phyloP scores from a whole-genome alignment of 2,888 invertebrate species.

The Hoplodrina ambigua region DNA sequence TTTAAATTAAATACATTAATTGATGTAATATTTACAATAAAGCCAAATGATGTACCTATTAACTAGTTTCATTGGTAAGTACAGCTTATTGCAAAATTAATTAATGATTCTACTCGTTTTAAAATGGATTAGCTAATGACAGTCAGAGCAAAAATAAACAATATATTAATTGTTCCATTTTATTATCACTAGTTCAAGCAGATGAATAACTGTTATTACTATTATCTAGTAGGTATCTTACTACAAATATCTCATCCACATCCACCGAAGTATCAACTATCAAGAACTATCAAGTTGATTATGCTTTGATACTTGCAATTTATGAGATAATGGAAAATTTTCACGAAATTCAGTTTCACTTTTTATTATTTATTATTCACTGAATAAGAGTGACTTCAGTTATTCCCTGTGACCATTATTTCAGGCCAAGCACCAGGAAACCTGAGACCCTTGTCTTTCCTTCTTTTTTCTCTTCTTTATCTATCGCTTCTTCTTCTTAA shows the following conservation, averaged over 20 bases:
- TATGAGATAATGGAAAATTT: conserved; percentile 22
- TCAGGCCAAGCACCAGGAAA: no score
- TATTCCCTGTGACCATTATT: not conserved
- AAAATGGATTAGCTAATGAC: conserved; percentile 29
- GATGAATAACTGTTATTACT: conserved; percentile 6
- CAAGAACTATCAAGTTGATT: conserved; percentile 7
- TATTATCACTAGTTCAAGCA: conserved; percentile 15
- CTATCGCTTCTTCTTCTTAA: not conserved
- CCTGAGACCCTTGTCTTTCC: no score
- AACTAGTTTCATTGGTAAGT: conserved; percentile 25
- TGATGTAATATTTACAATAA: conserved; percentile 33
- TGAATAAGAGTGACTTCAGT: conserved; percentile 14
- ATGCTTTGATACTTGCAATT: conserved; percentile 12
- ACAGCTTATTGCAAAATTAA: conserved; percentile 16
- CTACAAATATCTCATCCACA: conserved; percentile 12
- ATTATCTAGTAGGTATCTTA: not conserved
- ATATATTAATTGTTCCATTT: conserved; percentile 8
- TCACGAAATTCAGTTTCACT: conserved; percentile 14
- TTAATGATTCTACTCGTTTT: conserved; percentile 19
- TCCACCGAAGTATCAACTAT: not conserved
- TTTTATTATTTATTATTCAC: not conserved
- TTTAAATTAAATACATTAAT: conserved; percentile 64
- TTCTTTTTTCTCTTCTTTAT: not conserved
- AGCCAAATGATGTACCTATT: not conserved
- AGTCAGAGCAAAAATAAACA: conserved; percentile 16